phyloP scores from a whole-genome alignment of 2,797 vertebrate genomes.

The Muraenolepis orangiensis region DNA sequence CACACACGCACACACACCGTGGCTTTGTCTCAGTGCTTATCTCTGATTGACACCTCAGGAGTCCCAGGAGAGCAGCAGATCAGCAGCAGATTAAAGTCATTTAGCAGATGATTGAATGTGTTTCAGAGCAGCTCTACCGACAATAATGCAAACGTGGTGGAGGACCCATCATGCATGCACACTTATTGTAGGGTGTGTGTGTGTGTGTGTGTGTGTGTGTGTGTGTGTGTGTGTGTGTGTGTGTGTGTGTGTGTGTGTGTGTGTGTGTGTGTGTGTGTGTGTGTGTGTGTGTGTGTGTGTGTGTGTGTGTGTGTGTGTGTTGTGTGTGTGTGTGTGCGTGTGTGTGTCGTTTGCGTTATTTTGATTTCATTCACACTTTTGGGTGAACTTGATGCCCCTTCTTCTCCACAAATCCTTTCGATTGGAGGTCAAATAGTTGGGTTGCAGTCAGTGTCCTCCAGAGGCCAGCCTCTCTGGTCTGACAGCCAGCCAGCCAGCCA shows the following conservation, averaged over 20 bases:
- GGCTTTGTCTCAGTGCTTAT: constrained; percentile 70
- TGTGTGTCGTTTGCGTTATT: constrained; percentile 11
- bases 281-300: constrained; percentile 21
- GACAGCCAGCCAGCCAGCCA: too few relatives aligned
- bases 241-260: constrained; percentile 21
- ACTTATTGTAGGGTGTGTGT: constrained; percentile 22
- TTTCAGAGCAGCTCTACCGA: constrained; percentile 72
- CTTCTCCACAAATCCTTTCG: too few relatives aligned
- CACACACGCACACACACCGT: constrained; percentile 6
- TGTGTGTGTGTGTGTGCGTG: constrained; percentile 20
- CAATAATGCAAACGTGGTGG: constrained; percentile 61
- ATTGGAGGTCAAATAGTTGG: too few relatives aligned
- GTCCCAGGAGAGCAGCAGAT: constrained; percentile 73
- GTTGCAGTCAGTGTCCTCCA: too few relatives aligned
- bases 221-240: constrained; percentile 15
- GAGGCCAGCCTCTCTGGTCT: too few relatives aligned
- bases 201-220: constrained; percentile 21
- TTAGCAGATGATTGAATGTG: constrained; percentile 77
- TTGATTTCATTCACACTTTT: constrained; percentile 13
- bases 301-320: constrained; percentile 14
- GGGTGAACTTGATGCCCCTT: too few relatives aligned
- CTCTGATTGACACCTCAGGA: constrained; percentile 74
- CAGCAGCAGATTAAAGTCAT: constrained; percentile 76
- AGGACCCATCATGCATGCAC: constrained; percentile 45
- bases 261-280: constrained; percentile 15